Evolutionary conservation across 1,140 invertebrate species (phyloP), one percentile per base, ranked within the genome.

Genomic region (Drosophila ohnishii): DNA sequence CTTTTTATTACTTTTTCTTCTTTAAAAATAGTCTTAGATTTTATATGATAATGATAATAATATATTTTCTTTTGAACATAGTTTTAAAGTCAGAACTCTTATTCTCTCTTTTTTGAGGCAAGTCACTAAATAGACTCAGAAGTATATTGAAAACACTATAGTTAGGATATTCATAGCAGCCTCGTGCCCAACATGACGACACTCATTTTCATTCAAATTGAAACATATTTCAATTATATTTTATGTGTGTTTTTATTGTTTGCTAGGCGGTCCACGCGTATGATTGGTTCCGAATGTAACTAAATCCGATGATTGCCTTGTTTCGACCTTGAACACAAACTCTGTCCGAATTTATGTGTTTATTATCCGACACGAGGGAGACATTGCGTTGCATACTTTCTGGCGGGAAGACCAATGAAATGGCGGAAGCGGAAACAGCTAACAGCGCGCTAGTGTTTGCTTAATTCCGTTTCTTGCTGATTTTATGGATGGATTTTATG

Each of bases 371-470:
- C 47, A 45, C 63, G 74, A 57, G 63, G 30, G 58, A 57, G 53
- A 48, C 65, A 78, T 80, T 76, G 57, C 30, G 40, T n/a, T 51
- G 55, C 63, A 55, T 64, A 75, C 71, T 75, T 53, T 34, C 47
- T 9, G 57, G 59, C 63, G 13, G 44, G 16, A 28, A 28, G 48
- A 13, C 47, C 59, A 65, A 69, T 80, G 45, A 73, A 80, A 77
- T 47, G 16, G 45, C 73, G 75, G 76, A 86, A 82, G 53, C 84
- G 83, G 83, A 88, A 83, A 86, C 40, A 66, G 60, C 47, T 66
- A 84, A 80, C 75, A 71, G 63, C 34, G 57, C 62, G 34, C 60
- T 64, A 69, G 84, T 88, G 75, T 83, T 87, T 66, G 83, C 63
- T 87, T 86, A 87, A 86, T 83, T 88, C 34, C 53, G 59, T 44